Conservation (phyloP, 1,140 invertebrate species). For the Zelostemma sp. region DNA sequence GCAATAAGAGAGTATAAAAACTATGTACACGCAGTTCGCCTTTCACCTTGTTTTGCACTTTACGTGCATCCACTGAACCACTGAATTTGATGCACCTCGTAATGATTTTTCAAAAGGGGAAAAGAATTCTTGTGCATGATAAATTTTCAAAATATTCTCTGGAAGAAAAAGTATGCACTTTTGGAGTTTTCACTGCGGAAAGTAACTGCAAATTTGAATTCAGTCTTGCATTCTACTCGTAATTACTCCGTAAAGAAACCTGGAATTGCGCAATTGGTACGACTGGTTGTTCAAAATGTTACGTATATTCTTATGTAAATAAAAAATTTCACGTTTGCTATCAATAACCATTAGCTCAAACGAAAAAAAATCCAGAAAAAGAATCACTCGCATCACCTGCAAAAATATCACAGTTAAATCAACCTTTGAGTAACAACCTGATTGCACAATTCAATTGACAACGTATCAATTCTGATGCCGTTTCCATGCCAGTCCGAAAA, state of each 20-base stretch:
- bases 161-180: slow-evolving; percentile 8
- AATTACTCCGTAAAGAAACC: not conserved
- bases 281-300: not conserved
- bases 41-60: slow-evolving; percentile 7
- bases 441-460: not conserved
- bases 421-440: not conserved
- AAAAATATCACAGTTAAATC: slow-evolving; percentile 1
- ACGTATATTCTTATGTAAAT: not conserved
- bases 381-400: not conserved
- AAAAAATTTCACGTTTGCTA: not conserved
- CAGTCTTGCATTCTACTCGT: slow-evolving; percentile 2
- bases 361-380: not conserved
- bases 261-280: not conserved
- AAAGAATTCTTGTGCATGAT: slow-evolving; percentile 7
- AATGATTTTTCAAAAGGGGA: slow-evolving; percentile 7
- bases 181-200: not conserved
- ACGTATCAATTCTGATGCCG: not conserved
- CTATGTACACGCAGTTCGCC: slow-evolving; percentile 54
- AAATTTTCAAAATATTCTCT: not conserved
- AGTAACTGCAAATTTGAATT: not conserved
- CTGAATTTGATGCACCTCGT: slow-evolving; percentile 7
- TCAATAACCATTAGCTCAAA: not conserved
- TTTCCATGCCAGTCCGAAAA: not conserved
- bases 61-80: slow-evolving; percentile 9
- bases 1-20: slow-evolving; percentile 64